A percentile compares a stretch with the other conserved stretches of the same genome.
Evolutionary conservation across 1,140 invertebrate species (phyloP).

Genomic region (Drosophila truncata): DNA sequence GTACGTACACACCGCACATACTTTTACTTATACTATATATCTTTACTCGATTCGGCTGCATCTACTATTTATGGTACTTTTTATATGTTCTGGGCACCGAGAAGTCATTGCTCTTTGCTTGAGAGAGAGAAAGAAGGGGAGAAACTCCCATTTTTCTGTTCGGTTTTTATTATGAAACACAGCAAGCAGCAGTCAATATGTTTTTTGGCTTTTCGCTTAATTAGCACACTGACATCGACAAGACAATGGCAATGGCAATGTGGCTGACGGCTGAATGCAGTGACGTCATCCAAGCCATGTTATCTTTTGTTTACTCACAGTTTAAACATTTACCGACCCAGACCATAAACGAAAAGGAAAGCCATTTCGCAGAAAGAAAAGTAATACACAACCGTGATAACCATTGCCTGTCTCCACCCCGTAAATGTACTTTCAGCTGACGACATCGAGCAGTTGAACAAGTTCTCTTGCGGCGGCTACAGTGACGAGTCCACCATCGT

Average conservation of each 20-base stretch:
- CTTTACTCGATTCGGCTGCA: constrained; percentile 34
- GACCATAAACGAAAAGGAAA: constrained; percentile 39
- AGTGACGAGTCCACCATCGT: constrained; percentile 92
- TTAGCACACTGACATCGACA: constrained; percentile 58
- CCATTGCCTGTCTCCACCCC: constrained; percentile 9
- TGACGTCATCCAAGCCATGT: constrained; percentile 66
- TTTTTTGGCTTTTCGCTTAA: constrained; percentile 56
- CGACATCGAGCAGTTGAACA: constrained; percentile 91
- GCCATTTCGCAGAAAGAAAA: constrained; percentile 26
- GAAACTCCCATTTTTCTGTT: constrained; percentile 25
- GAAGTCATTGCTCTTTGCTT: constrained; percentile 59
- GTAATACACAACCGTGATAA: constrained; percentile 25
- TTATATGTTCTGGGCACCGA: constrained; percentile 6
- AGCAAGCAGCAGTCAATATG: constrained; percentile 23
- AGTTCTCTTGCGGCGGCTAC: constrained; percentile 92
- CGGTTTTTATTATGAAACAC: constrained; percentile 42
- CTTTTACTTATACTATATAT: constrained; percentile 22
- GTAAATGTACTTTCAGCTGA: constrained; percentile 87
- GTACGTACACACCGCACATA: constrained; percentile 20
- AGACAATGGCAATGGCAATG: constrained; percentile 25
- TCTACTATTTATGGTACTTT: constrained; percentile 41
- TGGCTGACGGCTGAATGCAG: constrained; percentile 17
- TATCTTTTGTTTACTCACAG: constrained; percentile 63
- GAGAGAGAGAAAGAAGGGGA: not conserved
- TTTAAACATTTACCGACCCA: constrained; percentile 46